Evolutionary conservation across 23 tunicate species (phyloP), one percentile per base, ranked within the genome.

Genomic region (Styela plicata): DNA sequence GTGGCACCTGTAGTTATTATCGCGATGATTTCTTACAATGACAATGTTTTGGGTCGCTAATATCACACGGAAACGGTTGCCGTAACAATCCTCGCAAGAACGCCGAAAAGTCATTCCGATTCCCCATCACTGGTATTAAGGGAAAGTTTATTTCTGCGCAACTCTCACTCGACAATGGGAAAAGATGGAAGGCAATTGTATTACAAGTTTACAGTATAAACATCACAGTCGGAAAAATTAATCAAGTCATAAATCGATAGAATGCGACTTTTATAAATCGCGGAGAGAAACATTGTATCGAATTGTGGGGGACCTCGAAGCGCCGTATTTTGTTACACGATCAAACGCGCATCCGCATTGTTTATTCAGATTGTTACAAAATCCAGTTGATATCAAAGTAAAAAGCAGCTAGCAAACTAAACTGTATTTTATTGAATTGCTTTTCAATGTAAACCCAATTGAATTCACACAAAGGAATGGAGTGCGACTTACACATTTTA

Each of bases 21-120:
- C 34, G 35, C 5, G 29, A 28, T 28, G 7, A 22, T 16, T 26
- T 3, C 13, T 5, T 3, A 71, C 77, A 71, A 71, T 28, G 77
- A 76, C 26, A 37, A 7, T 76, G 81, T 76, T 76, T 76, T 76
- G 81, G 81, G 81, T 76, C 64, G 81, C 65, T 44, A 21, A 10
- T 36, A 27, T 53, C 81, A 36, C 81, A 76, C 77, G 34, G 77
- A 71, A 71, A 71, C 77, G 77, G 77, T 71, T 34, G 34, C 77
- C 77, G 77, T 33, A 71, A 71, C 77, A 71, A 71, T 71, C 57
- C 57, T 7, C 57, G 13, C 7, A 44, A 13, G 7, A 5, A 44
- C 57, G 57, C 57, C 57, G 13, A 44, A 44, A 44, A 5, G 57
- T 44, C 57, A 13, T 44, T 44, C n/a, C n/a, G n/a, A n/a, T 44